These are phyloP conservation scores for Heliocidaris tuberculata DNA, from an alignment of 35 echinoderm and acorn worm genomes.

Conservation along the genomic window DNA sequence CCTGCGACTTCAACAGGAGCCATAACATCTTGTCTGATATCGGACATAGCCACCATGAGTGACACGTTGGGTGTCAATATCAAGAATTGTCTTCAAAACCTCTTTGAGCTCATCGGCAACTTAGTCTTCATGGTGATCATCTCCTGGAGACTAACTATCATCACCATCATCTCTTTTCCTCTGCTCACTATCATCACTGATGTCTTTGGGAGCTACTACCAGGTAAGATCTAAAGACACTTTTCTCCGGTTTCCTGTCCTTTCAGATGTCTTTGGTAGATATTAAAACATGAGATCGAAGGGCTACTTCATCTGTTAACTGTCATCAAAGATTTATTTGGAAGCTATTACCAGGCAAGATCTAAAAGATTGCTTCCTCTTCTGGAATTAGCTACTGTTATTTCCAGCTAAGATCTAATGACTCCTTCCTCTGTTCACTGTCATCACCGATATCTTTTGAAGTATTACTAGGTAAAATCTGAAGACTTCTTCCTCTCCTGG, in stretches of 20 bases:
- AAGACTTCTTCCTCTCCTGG: too few relatives aligned
- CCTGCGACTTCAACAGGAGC: conserved; percentile 55
- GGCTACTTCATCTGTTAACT: too few relatives aligned
- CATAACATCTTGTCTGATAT: conserved; percentile 85
- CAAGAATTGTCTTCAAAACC: conserved; percentile 66
- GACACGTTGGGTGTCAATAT: conserved; percentile 69
- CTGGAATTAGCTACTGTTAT: not conserved
- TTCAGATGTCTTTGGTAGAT: too few relatives aligned
- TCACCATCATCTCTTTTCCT: conserved; percentile 69
- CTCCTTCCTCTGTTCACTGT: too few relatives aligned
- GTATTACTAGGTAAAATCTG: not conserved
- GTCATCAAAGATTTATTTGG: conserved; percentile 45
- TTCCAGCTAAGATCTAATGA: too few relatives aligned
- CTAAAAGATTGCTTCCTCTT: not conserved
- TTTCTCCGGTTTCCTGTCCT: too few relatives aligned
- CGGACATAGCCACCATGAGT: conserved; percentile 86
- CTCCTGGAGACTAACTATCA: conserved; percentile 81
- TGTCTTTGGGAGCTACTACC: conserved; percentile 51
- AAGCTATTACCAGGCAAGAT: conserved; percentile 67
- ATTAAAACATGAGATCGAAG: too few relatives aligned
- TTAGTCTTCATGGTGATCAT: conserved; percentile 73
- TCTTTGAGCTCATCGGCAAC: conserved; percentile 53
- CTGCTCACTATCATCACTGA: conserved; percentile 69
- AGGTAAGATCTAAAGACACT: too few relatives aligned
- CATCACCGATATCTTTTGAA: too few relatives aligned